Evolutionary conservation across 1,140 invertebrate genomes (phyloP), one percentile per base, ranked within the genome.

Genomic region (Plodia interpunctella): DNA sequence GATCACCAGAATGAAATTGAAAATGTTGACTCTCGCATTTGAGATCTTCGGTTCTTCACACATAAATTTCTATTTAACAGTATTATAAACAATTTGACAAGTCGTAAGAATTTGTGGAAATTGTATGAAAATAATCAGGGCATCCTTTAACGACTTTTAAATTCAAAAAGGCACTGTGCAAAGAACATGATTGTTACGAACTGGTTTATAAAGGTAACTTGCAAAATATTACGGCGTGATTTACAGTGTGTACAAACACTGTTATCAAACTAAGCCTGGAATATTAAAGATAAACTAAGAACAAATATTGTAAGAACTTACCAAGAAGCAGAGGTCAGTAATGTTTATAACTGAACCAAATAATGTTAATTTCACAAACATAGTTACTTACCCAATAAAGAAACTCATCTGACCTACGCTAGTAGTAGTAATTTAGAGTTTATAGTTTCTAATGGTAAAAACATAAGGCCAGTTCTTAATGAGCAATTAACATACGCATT

Each of bases 1-100:
- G n/a, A n/a, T 63, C 20, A 70, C 65, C 68, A 56, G 57, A 76
- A 78, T 62, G 77, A 84, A 84, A 87, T 81, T 87, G 77, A 84
- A 83, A 83, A 62, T 75, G 64, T 67, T 70, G 53, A 72, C 66
- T 71, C 62, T 74, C 66, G 52, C 9, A 35, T 35, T 35, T 15
- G 38, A 44, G n/a, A 44, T 44, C 5, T 44, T n/a, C 13, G 15
- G n/a, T n/a, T n/a, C n/a, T n/a, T n/a, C n/a, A 44, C n/a, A 44
- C 15, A 15, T 25, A 25, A 25, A 25, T 25, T 25, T 25, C 21
- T 25, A 25, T 25, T 25, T 25, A 6, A 25, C 21, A 25, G 6
- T 25, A 25, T 25, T 13, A 35, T 9, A 5, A 9, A 5, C 32
- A 11, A 35, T 11, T 35, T 11, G 10, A 35, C 32, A 11, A 13